Evolutionary conservation across 2,113 vertebrate species (phyloP).

Genomic region (Oryctolagus cuniculus): DNA sequence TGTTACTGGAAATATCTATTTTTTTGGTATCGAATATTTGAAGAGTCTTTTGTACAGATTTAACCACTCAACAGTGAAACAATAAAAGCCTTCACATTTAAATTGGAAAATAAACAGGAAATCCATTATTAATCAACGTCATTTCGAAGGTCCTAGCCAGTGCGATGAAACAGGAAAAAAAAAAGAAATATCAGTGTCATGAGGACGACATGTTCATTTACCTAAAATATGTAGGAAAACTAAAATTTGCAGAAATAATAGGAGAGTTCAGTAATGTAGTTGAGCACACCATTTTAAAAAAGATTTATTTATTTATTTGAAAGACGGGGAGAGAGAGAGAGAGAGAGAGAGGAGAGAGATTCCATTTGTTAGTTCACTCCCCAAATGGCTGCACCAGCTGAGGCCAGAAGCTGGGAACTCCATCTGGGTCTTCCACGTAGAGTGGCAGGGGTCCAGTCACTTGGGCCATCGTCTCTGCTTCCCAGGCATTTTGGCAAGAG

Average conservation of each 20-base stretch:
- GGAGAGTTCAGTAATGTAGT: not conserved
- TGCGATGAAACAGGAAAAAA: not conserved
- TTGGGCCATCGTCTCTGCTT: too few relatives aligned
- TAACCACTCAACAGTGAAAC: not conserved
- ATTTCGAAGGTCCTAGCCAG: not conserved
- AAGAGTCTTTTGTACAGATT: not conserved
- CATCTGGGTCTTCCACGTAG: too few relatives aligned
- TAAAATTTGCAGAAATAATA: not conserved
- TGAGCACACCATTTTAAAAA: not conserved
- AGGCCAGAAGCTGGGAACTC: too few relatives aligned
- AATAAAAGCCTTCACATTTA: not conserved
- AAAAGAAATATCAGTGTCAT: not conserved
- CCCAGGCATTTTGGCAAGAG: too few relatives aligned
- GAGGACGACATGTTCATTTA: not conserved
- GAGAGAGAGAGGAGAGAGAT: too few relatives aligned
- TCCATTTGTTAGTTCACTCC: too few relatives aligned
- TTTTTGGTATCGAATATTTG: not conserved
- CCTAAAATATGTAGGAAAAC: not conserved
- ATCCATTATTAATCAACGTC: not conserved
- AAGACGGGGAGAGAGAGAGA: too few relatives aligned
- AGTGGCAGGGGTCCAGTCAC: too few relatives aligned
- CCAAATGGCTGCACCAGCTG: too few relatives aligned
- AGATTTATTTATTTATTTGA: too few relatives aligned
- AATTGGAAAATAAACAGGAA: not conserved
- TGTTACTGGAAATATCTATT: not conserved